Percentiles rank a stretch among this genome's conserved stretches.
phyloP scores from a whole-genome alignment of 37 sponge, comb jelly and placozoan species.

The Axinella damicornis region DNA sequence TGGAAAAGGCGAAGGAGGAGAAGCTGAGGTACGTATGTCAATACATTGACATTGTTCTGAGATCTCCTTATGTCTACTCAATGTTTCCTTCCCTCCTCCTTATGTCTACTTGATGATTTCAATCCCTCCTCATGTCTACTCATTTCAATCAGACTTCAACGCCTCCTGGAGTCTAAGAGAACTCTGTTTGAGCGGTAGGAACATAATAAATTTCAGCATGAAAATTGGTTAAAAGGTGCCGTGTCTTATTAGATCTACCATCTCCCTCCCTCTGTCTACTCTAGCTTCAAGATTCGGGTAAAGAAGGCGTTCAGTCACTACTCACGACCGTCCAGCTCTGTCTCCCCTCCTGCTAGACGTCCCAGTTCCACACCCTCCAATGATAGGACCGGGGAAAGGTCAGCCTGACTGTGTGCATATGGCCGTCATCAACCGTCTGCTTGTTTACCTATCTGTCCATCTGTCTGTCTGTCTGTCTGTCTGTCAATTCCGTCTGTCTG shows the following conservation, averaged over 20 bases:
- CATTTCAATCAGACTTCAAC: slow-evolving; percentile 14
- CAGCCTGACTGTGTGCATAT: neutral
- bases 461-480: slow-evolving; percentile 3
- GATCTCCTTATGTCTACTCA: neutral
- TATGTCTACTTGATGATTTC: neutral
- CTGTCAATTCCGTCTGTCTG: neutral
- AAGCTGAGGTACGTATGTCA: slow-evolving; percentile 23
- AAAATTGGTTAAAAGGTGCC: neutral
- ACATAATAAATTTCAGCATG: neutral
- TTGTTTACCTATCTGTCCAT: neutral
- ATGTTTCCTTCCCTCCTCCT: neutral
- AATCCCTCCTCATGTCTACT: neutral
- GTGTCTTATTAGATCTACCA: neutral
- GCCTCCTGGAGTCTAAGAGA: slow-evolving; percentile 38
- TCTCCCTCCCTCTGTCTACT: too few relatives aligned
- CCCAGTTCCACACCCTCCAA: neutral
- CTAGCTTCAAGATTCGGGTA: slow-evolving; percentile 24
- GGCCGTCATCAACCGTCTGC: neutral
- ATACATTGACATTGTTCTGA: too few relatives aligned
- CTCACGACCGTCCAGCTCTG: neutral
- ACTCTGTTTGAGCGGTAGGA: slow-evolving; percentile 44
- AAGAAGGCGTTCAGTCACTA: slow-evolving; percentile 14
- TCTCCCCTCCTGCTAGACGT: neutral
- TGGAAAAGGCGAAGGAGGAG: slow-evolving; percentile 57
- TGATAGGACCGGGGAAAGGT: neutral